Conservation (phyloP, 2,797 vertebrate genomes). For the Amblyraja radiata region DNA sequence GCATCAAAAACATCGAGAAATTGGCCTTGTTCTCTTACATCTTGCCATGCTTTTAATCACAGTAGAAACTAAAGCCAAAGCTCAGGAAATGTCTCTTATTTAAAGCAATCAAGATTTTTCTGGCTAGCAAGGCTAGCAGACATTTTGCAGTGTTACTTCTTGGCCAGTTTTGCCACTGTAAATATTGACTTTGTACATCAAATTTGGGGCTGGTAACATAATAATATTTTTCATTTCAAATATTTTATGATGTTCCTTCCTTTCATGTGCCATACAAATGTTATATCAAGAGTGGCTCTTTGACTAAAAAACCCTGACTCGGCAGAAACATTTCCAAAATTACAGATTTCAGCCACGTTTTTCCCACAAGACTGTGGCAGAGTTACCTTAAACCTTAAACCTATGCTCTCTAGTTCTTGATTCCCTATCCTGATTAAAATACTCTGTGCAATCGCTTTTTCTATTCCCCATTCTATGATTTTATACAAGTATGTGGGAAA, state of each 20-base stretch:
- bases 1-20: slow-evolving; percentile 68
- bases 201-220: slow-evolving; percentile 18
- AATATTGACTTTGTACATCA: slow-evolving; percentile 66
- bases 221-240: slow-evolving; percentile 28
- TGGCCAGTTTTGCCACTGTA: slow-evolving; percentile 68
- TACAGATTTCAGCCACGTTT: too few species aligned
- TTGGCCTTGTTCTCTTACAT: slow-evolving; percentile 64
- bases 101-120: slow-evolving; percentile 69
- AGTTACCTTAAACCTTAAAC: too few species aligned
- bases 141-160: slow-evolving; percentile 52
- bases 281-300: neutral
- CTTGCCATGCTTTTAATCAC: slow-evolving; percentile 71
- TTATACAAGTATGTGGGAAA: too few species aligned
- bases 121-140: slow-evolving; percentile 47
- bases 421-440: too few species aligned
- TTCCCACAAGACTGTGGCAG: neutral
- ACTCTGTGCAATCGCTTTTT: too few species aligned
- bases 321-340: neutral
- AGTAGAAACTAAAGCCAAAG: slow-evolving; percentile 71
- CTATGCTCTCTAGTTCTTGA: too few species aligned
- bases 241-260: neutral
- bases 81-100: slow-evolving; percentile 75
- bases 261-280: slow-evolving; percentile 10
- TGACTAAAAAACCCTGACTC: neutral
- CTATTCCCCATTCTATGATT: too few species aligned